Conservation (phyloP, 2,888 invertebrate genomes). For the Clistopyga incitator region DNA sequence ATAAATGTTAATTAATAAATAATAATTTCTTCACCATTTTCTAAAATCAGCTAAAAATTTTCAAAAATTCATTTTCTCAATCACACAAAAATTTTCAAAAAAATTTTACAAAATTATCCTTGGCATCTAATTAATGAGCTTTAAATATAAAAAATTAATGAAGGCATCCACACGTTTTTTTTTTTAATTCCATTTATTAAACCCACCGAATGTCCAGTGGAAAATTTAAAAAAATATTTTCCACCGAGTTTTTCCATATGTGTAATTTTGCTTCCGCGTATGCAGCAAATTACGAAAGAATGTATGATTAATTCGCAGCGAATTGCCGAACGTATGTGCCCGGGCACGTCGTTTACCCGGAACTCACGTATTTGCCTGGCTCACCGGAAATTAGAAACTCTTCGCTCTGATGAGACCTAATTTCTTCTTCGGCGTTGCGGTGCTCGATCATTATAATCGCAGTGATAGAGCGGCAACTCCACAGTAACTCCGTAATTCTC, state of each 20-base stretch:
- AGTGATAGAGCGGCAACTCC: conserved; percentile 20
- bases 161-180: too few relatives aligned
- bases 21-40: too few relatives aligned
- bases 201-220: background rate
- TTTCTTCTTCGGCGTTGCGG: conserved; percentile 49
- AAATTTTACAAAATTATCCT: too few relatives aligned
- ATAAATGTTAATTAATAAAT: too few relatives aligned
- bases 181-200: too few relatives aligned
- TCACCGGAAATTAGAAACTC: conserved; percentile 71
- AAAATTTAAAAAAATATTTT: background rate
- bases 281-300: conserved; percentile 1
- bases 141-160: too few relatives aligned
- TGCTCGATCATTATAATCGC: conserved; percentile 58
- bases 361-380: conserved; percentile 66
- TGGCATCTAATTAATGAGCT: too few relatives aligned
- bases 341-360: conserved; percentile 50
- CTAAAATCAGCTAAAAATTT: too few relatives aligned
- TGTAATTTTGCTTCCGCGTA: background rate
- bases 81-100: too few relatives aligned
- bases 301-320: conserved; percentile 41
- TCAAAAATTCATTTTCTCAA: too few relatives aligned
- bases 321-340: conserved; percentile 48
- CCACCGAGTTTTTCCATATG: background rate
- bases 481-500: conserved; percentile 35
- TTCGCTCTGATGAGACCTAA: conserved; percentile 65